Evolutionary conservation across 2,113 vertebrate species (phyloP).

Genomic region (Leucosticte australis): DNA sequence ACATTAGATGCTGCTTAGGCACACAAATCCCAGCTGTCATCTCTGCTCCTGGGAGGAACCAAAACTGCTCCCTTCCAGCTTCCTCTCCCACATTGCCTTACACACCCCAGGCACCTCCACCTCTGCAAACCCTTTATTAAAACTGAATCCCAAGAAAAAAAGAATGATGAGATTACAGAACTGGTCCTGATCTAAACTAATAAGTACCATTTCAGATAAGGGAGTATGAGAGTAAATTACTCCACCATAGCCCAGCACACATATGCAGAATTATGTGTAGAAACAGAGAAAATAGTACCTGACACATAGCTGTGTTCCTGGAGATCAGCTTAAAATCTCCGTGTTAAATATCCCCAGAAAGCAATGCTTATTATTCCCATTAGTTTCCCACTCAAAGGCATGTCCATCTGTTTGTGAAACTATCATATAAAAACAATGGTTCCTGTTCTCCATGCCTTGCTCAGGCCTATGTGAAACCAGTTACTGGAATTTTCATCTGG

Average conservation of each 20-base stretch:
- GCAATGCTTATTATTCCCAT: background rate
- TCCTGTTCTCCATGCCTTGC: background rate
- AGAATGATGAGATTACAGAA: background rate
- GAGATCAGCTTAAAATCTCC: background rate
- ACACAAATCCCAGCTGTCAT: background rate
- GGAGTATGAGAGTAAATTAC: background rate
- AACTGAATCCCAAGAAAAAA: background rate
- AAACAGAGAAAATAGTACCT: background rate
- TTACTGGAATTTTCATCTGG: slow-evolving; percentile 19
- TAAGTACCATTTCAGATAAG: background rate
- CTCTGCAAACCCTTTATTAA: background rate
- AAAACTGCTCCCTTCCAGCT: background rate
- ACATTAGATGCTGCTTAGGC: background rate
- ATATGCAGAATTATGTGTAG: background rate
- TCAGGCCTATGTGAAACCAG: slow-evolving; percentile 2
- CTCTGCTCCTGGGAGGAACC: background rate
- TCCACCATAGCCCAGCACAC: background rate
- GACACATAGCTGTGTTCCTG: background rate
- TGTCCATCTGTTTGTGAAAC: background rate
- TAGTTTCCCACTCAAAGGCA: background rate
- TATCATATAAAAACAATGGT: background rate
- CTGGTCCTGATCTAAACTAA: background rate
- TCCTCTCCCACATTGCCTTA: background rate
- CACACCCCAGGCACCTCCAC: background rate
- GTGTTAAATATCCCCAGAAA: slow-evolving; percentile 1